Conservation (phyloP, 2,113 vertebrate genomes). For the Plotosus lineatus region DNA sequence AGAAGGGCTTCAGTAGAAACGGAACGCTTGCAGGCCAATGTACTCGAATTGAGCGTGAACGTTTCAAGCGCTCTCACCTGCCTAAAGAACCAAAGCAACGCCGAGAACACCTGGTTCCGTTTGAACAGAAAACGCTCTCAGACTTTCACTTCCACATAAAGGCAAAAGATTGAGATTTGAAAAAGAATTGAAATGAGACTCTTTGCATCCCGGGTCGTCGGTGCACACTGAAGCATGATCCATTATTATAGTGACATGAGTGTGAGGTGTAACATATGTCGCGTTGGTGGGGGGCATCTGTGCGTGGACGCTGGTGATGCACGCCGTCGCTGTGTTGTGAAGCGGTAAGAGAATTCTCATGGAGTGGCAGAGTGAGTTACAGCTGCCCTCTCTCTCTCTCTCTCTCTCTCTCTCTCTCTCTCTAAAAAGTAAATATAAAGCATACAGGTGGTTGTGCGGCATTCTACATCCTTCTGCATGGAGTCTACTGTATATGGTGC, state of each 20-base stretch:
- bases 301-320: neutral
- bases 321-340: neutral
- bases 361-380: conserved; percentile 13
- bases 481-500: too few relatives aligned
- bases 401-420: neutral
- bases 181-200: neutral
- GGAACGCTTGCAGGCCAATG: neutral
- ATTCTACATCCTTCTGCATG: too few relatives aligned
- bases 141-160: neutral
- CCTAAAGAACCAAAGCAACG: neutral
- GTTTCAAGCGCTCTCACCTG: neutral
- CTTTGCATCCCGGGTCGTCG: neutral
- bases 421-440: too few relatives aligned
- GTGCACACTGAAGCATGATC: neutral
- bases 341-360: conserved; percentile 2
- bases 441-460: too few relatives aligned
- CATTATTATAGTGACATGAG: conserved; percentile 11
- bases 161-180: neutral
- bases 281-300: conserved; percentile 1
- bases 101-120: neutral
- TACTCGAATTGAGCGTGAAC: neutral
- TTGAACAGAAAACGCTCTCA: neutral
- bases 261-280: conserved; percentile 19
- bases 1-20: neutral
- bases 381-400: neutral